Evolutionary conservation across 2,888 invertebrate species (phyloP), one percentile per base, ranked within the genome.

Genomic region (Caenorhabditis sp.): DNA sequence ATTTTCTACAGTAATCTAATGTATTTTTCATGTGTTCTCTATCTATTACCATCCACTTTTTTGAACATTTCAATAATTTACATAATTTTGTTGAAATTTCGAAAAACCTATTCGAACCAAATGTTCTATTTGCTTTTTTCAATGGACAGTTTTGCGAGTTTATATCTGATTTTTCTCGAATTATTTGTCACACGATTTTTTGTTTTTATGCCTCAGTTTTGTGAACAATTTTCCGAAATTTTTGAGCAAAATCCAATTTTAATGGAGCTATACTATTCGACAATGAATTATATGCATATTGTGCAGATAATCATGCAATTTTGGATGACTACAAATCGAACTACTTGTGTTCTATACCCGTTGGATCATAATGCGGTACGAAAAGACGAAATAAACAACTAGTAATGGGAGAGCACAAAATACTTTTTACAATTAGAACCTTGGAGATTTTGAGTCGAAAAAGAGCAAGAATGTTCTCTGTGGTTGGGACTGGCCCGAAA

Each of bases 281-380:
- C 65, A 2, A 65, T 62, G 53, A 62, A 62, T 23, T 62, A 70
- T 49, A 62, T 70, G 1, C 70, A 70, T 37, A 66, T 62, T 60
- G 58, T 66, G 1, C 70, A 70, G 51, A 65, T 65, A 10, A 53
- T 66, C 3, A 66, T 66, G 21, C 70, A 70, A 63, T 62, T 70
- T 1, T 49, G 66, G 1, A 19, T 70, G n/a, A 70, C 70, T 0
- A 43, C 66, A 8, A 70, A 70, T 51, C 70, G 70, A 24, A 66
- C 62, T 55, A 66, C 70, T 36, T 66, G 66, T 49, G 70, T 70
- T 17, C 31, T 70, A 3, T 36, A 8, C 5, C 58, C 58, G 19
- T 19, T 27, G 17, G n/a, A 58, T 8, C 36, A 58, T 21, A 58
- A 36, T 43, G 14, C 14, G 31, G 31, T 31, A n/a, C n/a, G n/a